A percentile compares a stretch with the other conserved stretches of the same genome.
These are phyloP conservation scores for Mythimna pallens DNA, from an alignment of 2,888 invertebrate species.

Conservation along the genomic window DNA sequence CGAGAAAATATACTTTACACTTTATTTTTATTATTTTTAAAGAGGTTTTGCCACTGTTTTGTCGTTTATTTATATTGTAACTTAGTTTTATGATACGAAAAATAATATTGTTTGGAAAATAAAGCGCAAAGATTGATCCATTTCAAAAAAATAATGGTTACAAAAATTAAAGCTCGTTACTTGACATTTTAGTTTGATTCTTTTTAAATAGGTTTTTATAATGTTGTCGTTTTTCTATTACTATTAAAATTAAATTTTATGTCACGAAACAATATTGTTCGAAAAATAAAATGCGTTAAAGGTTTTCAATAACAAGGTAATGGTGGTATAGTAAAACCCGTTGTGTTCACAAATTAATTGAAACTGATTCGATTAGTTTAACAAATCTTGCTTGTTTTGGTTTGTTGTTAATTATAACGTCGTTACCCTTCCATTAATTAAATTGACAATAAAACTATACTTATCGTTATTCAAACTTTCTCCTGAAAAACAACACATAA, in stretches of 20 bases:
- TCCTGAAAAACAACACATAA: conserved; percentile 20
- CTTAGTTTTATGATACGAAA: not conserved
- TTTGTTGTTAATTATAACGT: not conserved
- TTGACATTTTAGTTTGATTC: conserved; percentile 5
- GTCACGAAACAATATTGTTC: conserved; percentile 5
- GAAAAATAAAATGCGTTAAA: not conserved
- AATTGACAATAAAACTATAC: conserved; percentile 1
- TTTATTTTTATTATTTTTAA: conserved; percentile 7
- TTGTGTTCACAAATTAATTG: not conserved
- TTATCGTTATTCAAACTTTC: not conserved
- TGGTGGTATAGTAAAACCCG: not conserved
- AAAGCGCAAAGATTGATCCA: not conserved
- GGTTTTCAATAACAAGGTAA: not conserved
- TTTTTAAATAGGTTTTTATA: not conserved
- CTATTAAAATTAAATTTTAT: not conserved
- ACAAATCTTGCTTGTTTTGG: conserved; percentile 5
- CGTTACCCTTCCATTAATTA: not conserved
- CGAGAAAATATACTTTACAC: conserved; percentile 17
- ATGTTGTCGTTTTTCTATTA: not conserved
- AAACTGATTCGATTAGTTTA: not conserved
- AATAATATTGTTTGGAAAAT: conserved; percentile 4
- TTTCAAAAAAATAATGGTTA: not conserved
- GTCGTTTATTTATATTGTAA: not conserved
- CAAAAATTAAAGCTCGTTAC: not conserved
- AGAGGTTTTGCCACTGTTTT: not conserved